Conservation (phyloP, 2,113 vertebrate genomes). For the Odocoileus virginianus region DNA sequence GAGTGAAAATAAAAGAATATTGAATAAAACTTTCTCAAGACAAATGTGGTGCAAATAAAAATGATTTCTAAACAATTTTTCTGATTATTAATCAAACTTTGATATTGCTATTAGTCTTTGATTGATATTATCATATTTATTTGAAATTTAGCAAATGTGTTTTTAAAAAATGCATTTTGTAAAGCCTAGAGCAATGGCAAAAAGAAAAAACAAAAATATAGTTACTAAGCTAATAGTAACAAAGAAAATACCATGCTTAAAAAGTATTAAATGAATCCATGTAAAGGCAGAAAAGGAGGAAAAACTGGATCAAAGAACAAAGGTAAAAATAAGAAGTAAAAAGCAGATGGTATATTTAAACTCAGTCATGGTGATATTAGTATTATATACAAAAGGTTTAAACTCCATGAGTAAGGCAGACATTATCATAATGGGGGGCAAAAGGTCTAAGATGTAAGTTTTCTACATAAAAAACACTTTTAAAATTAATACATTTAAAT, state of each 20-base stretch:
- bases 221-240: neutral
- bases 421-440: neutral
- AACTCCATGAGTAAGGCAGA: neutral
- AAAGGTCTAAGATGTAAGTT: neutral
- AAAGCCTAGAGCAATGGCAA: neutral
- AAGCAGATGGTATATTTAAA: neutral
- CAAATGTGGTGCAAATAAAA: neutral
- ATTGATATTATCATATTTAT: neutral
- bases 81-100: neutral
- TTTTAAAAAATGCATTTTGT: neutral
- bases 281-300: neutral
- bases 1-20: neutral
- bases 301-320: neutral
- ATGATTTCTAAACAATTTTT: neutral
- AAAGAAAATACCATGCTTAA: neutral
- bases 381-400: neutral
- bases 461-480: neutral
- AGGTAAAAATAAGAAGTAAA: neutral
- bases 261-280: neutral
- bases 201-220: neutral
- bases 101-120: neutral
- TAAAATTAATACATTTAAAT: neutral
- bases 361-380: neutral
- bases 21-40: neutral
- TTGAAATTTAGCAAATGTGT: neutral